phyloP scores from a whole-genome alignment of 1,140 invertebrate genomes.

The Drosophila pallidifrons region DNA sequence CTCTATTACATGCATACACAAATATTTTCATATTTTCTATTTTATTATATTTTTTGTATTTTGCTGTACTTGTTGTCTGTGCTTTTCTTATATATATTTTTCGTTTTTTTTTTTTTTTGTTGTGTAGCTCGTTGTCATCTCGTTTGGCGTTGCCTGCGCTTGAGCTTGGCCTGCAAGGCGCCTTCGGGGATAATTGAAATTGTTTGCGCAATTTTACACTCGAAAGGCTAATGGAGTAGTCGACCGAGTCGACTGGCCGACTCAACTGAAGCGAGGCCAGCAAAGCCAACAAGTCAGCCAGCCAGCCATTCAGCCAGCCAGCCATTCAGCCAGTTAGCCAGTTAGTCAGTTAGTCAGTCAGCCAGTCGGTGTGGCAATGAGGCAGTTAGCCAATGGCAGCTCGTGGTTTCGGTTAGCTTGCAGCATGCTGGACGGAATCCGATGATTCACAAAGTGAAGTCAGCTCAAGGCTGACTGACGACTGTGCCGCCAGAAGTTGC shows the following conservation, averaged over 20 bases:
- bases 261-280: slow-evolving; percentile 62
- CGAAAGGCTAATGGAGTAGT: slow-evolving; percentile 84
- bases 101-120: slow-evolving; percentile 25
- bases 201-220: slow-evolving; percentile 84
- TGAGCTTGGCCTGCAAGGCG: slow-evolving; percentile 66
- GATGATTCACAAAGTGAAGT: slow-evolving; percentile 66
- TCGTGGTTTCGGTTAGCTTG: slow-evolving; percentile 54
- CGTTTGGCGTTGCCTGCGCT: slow-evolving; percentile 33
- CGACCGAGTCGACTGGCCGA: slow-evolving; percentile 74
- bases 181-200: slow-evolving; percentile 83
- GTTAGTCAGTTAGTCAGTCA: slow-evolving; percentile 13
- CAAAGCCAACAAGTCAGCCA: slow-evolving; percentile 31
- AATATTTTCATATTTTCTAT: slow-evolving; percentile 54
- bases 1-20: slow-evolving; percentile 68
- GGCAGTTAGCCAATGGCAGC: slow-evolving; percentile 34
- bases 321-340: slow-evolving; percentile 33
- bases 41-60: slow-evolving; percentile 22
- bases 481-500: slow-evolving; percentile 63
- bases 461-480: slow-evolving; percentile 38
- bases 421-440: slow-evolving; percentile 52
- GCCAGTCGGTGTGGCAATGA: not conserved
- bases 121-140: slow-evolving; percentile 50
- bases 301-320: slow-evolving; percentile 33
- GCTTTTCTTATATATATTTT: not conserved
- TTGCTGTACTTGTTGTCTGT: slow-evolving; percentile 41